Base-by-base conservation (phyloP, 92 coral and sea anemone species). In the Parazoanthus darwini region DNA sequence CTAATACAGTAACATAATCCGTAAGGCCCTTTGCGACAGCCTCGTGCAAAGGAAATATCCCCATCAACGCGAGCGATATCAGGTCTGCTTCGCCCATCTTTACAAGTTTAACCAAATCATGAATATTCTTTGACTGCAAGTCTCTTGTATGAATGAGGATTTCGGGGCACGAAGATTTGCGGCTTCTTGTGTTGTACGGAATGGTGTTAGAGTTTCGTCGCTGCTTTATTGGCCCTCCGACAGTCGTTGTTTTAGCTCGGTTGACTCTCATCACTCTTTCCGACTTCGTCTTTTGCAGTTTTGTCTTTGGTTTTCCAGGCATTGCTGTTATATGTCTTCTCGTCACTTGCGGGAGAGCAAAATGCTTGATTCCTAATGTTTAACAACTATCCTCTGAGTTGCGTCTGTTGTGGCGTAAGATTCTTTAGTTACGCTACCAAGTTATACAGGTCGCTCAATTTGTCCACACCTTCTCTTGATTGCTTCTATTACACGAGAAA, bases 161-260 rank as follows among this genome's bases (percentile, higher is more conserved):
- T 89, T 94, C 96, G 43, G 96, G 96, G 68, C 94, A 92, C 22
- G 94, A 92, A 9, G 92, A 73, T 38, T 92, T 92, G 83, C 94
- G 85, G 54, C 81, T 89, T 56, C 94, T 84, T 88, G 39, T 85
- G 66, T 46, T 89, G 86, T 66, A 71, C 22, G 88, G 85, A 35
- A 59, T 80, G 42, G 43, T 88, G 82, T 85, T 89, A 50, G 91
- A 74, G 63, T 85, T 82, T 77, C n/a, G 89, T 51, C 39, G 87
- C 88, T 56, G 91, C 39, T 76, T 76, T 29, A 71, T 50, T 26
- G 43, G 88, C 18, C 29, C 75, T 35, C 78, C 68, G 67, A 76
- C 77, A 81, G 38, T 81, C 37, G 51, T 20, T 68, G 71, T 73
- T 44, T 71, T 82, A 56, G 22, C 89, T 25, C 33, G 26, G 35